Conservation (phyloP, 1,140 invertebrate species). For the Plodia interpunctella region DNA sequence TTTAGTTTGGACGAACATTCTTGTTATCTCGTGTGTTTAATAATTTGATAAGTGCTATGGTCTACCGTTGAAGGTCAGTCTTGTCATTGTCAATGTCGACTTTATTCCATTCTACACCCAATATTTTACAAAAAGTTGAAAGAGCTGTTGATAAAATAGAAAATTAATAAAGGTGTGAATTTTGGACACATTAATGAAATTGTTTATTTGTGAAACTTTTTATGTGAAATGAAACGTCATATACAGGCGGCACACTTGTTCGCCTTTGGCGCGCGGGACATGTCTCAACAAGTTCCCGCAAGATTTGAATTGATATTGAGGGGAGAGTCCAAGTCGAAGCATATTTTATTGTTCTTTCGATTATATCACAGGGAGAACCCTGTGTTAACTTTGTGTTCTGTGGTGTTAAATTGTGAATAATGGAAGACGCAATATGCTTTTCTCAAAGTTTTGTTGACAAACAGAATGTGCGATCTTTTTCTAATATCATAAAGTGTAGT, state of each 20-base stretch:
- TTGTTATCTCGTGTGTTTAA: not conserved
- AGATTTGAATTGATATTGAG: constrained; percentile 24
- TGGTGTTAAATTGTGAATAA: constrained; percentile 14
- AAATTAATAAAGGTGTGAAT: too few relatives aligned
- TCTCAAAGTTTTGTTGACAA: constrained; percentile 59
- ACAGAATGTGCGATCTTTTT: constrained; percentile 57
- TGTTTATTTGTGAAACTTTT: not conserved
- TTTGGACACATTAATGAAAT: too few relatives aligned
- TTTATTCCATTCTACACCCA: not conserved
- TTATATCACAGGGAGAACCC: too few relatives aligned
- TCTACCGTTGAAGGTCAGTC: not conserved
- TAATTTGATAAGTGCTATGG: not conserved
- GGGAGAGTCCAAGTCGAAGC: not conserved
- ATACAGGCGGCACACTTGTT: not conserved
- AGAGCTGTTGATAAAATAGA: too few relatives aligned
- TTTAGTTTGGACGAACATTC: not conserved
- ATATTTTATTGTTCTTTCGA: not conserved
- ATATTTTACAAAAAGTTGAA: not conserved
- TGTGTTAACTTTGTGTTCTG: not conserved
- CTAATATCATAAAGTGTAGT: constrained; percentile 48
- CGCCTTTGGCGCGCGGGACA: not conserved
- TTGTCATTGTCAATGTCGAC: not conserved
- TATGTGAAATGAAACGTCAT: constrained; percentile 12
- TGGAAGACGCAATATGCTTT: constrained; percentile 46
- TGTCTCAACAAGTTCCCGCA: constrained; percentile 36